Percentiles rank a stretch among this genome's conserved stretches.
Evolutionary conservation across 2,888 invertebrate genomes (phyloP).

Genomic region (Oxystoma pomonae): DNA sequence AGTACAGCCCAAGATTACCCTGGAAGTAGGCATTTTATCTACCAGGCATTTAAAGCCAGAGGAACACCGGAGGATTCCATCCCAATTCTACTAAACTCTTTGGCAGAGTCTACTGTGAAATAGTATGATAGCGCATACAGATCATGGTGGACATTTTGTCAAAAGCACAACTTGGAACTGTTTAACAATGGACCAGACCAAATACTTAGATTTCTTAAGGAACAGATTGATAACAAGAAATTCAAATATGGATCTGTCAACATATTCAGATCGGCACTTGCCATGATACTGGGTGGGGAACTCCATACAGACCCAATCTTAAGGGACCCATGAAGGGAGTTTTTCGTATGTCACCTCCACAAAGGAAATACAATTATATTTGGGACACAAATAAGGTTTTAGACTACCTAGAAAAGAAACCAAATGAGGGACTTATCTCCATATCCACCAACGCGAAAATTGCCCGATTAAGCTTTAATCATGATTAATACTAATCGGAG

Average conservation of each 20-base stretch:
- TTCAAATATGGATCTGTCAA: slow-evolving; percentile 28
- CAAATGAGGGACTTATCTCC: too few relatives aligned
- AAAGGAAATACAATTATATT: slow-evolving; percentile 28
- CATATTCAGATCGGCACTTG: slow-evolving; percentile 30
- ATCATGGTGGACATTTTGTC: slow-evolving; percentile 28
- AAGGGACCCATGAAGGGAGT: slow-evolving; percentile 30
- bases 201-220: slow-evolving; percentile 20
- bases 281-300: slow-evolving; percentile 23
- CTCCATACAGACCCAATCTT: slow-evolving; percentile 23
- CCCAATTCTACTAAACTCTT: slow-evolving; percentile 23
- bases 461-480: too few relatives aligned
- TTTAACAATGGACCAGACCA: slow-evolving; percentile 6
- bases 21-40: slow-evolving; percentile 18
- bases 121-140: slow-evolving; percentile 26
- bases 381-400: slow-evolving; percentile 32
- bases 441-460: too few relatives aligned
- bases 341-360: slow-evolving; percentile 23
- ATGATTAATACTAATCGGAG: too few relatives aligned
- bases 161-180: slow-evolving; percentile 11
- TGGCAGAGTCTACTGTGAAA: slow-evolving; percentile 25
- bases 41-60: slow-evolving; percentile 14
- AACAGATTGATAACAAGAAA: slow-evolving; percentile 1
- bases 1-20: slow-evolving; percentile 16
- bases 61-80: slow-evolving; percentile 18
- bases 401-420: slow-evolving; percentile 15